Percentiles rank a stretch among this genome's conserved stretches.
Conservation (phyloP, 2,113 vertebrate genomes). For the Cercocebus atys region DNA sequence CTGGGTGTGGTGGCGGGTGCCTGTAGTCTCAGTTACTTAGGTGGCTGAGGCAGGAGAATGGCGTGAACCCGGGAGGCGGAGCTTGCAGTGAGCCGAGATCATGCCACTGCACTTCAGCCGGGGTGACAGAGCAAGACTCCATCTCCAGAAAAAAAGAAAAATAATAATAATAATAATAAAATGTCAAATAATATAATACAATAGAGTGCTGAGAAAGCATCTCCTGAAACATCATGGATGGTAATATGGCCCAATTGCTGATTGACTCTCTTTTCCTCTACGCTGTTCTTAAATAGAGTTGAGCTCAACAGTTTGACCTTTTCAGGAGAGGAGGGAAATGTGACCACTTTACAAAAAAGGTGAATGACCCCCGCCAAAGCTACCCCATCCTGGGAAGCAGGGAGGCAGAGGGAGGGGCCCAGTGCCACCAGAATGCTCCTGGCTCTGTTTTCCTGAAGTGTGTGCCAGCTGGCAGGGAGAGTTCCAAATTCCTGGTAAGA, state of each 20-base stretch:
- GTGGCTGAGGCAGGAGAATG: too few relatives aligned
- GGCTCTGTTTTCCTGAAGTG: background rate
- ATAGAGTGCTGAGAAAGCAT: background rate
- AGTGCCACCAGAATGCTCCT: rapidly evolving
- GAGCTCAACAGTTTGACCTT: background rate
- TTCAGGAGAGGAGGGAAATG: background rate
- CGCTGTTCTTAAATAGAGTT: background rate
- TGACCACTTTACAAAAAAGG: background rate
- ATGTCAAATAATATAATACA: background rate
- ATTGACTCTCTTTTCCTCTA: background rate
- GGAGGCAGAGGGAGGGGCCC: background rate
- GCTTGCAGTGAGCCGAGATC: too few relatives aligned
- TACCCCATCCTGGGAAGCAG: background rate
- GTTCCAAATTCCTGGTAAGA: background rate
- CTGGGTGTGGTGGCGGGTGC: rapidly evolving
- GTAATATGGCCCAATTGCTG: background rate
- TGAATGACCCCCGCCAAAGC: rapidly evolving
- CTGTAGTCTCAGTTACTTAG: too few relatives aligned
- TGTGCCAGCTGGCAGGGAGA: background rate
- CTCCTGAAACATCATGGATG: rapidly evolving
- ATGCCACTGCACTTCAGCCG: rapidly evolving
- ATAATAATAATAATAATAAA: too few relatives aligned
- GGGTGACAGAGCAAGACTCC: too few relatives aligned
- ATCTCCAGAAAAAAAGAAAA: too few relatives aligned
- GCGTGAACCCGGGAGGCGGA: too few relatives aligned